Evolutionary conservation across 1,140 invertebrate genomes (phyloP).

Genomic region (Macrobrachium rosenbergii): DNA sequence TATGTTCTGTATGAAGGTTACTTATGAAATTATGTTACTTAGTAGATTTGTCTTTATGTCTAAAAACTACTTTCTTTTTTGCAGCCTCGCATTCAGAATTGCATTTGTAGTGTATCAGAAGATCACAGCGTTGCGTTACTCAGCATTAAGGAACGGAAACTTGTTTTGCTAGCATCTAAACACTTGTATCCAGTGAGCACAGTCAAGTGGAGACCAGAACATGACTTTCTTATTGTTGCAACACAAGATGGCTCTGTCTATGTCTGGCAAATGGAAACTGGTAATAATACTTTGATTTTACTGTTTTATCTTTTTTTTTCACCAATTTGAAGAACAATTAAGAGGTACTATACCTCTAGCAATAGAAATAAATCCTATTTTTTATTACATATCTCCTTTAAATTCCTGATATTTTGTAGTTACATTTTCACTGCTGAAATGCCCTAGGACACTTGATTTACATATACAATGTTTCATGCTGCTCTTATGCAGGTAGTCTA

Average conservation of each 20-base stretch:
- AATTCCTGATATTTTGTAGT: not conserved
- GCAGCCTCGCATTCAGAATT: slow-evolving; percentile 92
- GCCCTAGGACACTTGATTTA: too few species aligned
- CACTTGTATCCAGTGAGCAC: slow-evolving; percentile 96
- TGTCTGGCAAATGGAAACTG: slow-evolving; percentile 99
- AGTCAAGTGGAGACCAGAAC: slow-evolving; percentile 97
- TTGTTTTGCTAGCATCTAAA: slow-evolving; percentile 93
- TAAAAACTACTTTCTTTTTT: slow-evolving; percentile 65
- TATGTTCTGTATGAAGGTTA: too few species aligned
- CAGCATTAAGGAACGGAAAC: slow-evolving; percentile 93
- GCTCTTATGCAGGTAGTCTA: too few species aligned
- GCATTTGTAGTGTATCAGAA: slow-evolving; percentile 95
- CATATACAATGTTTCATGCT: too few species aligned
- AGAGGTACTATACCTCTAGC: too few species aligned
- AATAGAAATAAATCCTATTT: not conserved
- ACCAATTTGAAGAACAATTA: too few species aligned
- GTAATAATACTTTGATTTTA: slow-evolving; percentile 68
- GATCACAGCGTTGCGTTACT: slow-evolving; percentile 97
- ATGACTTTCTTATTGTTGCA: slow-evolving; percentile 98
- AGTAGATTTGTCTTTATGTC: too few species aligned
- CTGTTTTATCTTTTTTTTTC: not conserved
- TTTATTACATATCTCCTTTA: too few species aligned
- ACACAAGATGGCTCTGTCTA: slow-evolving; percentile 98
- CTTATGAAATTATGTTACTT: too few species aligned
- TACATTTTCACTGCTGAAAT: too few species aligned